Base-by-base conservation (phyloP, 1,140 invertebrate species). In the Latrodectus geometricus region DNA sequence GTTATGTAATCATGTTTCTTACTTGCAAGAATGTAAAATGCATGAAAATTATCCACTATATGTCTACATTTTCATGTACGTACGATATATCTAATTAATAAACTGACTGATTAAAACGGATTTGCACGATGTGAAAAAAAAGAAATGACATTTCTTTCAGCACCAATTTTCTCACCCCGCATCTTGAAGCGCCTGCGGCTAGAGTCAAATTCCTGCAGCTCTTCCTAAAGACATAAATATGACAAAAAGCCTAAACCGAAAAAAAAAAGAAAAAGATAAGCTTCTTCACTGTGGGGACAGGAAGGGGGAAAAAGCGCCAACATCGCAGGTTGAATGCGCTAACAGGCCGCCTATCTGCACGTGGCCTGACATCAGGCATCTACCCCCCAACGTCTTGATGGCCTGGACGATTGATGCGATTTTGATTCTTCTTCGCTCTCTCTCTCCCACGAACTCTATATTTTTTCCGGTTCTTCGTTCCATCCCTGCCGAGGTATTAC, bases 391-490 rank as follows among this genome's bases (percentile, higher is more conserved):
- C 54, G 54, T 61, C 54, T 61, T 68, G 78, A 70, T 21, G 78
- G 23, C 52, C 48, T 50, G 48, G 70, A 74, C 80, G 80, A 83
- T 83, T 83, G 80, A 83, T 83, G 80, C 54, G 80, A 74, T 83
- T 83, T 83, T 83, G 80, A 83, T 83, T 83, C 80, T 35, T 35
- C 35, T 35, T 35, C 35, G 35, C 35, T 35, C 35, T 35, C 48
- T 61, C 70, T 50, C 80, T 83, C 72, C 80, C 72, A n/a, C 72
- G 21, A 83, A 70, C 78, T 80, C 61, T 17, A 9, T 68, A 65
- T 79, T 79, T 79, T 68, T 68, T 83, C 48, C 52, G 35, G 69
- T 73, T 73, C 70, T 49, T 73, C 48, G 23, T n/a, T 49, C 70
- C 12, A 73, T 50, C n/a, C 70, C 9, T 21, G 68, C 70, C 49